These are phyloP conservation scores for Andrena bucephala DNA, from an alignment of 2,888 invertebrate species.

Conservation along the genomic window DNA sequence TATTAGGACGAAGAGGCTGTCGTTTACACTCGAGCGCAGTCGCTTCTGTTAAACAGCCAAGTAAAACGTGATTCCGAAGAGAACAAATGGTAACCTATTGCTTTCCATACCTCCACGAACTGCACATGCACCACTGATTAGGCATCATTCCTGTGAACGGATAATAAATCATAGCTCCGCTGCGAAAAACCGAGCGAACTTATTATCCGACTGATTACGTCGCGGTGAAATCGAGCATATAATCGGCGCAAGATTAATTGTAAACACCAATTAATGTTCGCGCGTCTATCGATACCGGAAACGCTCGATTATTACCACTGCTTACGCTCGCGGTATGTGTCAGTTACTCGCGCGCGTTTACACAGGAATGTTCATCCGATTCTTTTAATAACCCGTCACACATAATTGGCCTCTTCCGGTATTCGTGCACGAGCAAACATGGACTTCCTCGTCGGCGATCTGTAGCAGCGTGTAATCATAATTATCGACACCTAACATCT, in stretches of 20 bases:
- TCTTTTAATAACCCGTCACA: neutral
- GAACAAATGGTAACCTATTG: too few species aligned
- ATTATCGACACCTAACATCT: neutral
- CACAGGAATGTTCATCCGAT: neutral
- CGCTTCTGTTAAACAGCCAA: constrained; percentile 13
- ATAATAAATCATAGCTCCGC: neutral
- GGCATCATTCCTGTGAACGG: neutral
- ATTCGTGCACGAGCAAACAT: neutral
- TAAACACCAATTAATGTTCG: constrained; percentile 6
- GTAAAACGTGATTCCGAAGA: constrained; percentile 12
- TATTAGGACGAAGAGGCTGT: constrained; percentile 12
- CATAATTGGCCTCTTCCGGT: constrained; percentile 22
- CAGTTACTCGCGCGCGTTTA: neutral
- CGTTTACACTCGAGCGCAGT: constrained; percentile 10
- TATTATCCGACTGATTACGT: neutral
- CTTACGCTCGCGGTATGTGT: neutral
- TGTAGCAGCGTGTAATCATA: neutral
- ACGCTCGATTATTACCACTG: neutral
- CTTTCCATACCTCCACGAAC: too few species aligned
- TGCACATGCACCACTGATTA: neutral
- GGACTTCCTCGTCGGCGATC: neutral
- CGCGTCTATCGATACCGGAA: constrained; percentile 5
- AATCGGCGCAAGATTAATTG: constrained; percentile 15
- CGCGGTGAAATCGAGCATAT: neutral
- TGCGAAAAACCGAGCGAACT: neutral